Percentiles rank a stretch among this genome's conserved stretches.
These are phyloP conservation scores for Tiliqua scincoides DNA, from an alignment of 2,113 vertebrate genomes.

Conservation along the genomic window DNA sequence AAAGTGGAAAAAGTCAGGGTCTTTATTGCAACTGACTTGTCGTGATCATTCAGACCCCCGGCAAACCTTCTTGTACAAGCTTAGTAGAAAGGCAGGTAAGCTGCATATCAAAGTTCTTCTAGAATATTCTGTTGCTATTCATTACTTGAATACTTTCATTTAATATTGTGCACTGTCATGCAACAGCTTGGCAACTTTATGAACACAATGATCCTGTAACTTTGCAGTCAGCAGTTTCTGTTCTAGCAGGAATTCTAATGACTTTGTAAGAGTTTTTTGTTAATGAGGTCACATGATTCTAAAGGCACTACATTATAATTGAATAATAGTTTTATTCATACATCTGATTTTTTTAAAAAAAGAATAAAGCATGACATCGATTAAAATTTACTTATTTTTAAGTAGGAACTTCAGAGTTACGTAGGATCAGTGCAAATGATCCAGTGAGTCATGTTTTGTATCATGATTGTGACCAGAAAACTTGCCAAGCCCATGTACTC, in stretches of 20 bases:
- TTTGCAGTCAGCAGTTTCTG: background rate
- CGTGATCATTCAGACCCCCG: constrained; percentile 97
- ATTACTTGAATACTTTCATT: background rate
- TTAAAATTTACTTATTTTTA: background rate
- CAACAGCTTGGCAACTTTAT: background rate
- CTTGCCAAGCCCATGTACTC: too few species aligned
- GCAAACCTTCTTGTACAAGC: constrained; percentile 97
- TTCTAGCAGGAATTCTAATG: background rate
- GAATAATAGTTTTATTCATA: background rate
- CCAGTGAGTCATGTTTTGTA: too few species aligned
- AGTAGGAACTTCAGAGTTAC: background rate
- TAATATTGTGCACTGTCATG: background rate
- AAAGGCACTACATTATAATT: background rate
- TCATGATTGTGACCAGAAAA: too few species aligned
- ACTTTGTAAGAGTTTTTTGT: background rate
- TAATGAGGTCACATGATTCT: background rate
- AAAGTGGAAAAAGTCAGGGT: constrained; percentile 99
- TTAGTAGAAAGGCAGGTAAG: constrained; percentile 97
- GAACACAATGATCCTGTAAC: background rate
- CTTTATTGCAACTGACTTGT: constrained; percentile 93
- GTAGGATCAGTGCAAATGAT: too few species aligned
- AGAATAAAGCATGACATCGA: background rate
- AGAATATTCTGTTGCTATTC: background rate
- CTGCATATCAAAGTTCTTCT: background rate
- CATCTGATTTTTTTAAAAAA: background rate